These are phyloP conservation scores for Anagrus nilaparvatae DNA, from an alignment of 1,140 invertebrate genomes.

Conservation along the genomic window DNA sequence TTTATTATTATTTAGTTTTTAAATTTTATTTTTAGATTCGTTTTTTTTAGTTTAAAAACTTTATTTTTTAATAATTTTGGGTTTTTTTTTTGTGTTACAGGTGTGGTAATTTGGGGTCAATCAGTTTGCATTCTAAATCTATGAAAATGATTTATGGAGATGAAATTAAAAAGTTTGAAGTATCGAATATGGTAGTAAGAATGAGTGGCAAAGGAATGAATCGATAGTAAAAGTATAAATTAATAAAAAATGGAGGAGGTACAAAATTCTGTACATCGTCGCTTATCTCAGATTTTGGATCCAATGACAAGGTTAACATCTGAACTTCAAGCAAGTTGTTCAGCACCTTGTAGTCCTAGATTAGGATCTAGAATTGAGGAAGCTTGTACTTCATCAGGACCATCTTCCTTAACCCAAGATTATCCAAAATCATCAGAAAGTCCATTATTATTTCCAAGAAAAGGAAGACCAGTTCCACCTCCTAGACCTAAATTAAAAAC, in stretches of 20 bases:
- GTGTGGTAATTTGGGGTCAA: no score
- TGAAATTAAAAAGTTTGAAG: no score
- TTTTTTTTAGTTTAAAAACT: no score
- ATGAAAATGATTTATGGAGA: no score
- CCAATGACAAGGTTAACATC: conserved; percentile 56
- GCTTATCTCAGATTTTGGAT: conserved; percentile 70
- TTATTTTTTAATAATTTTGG: no score
- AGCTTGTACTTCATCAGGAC: conserved; percentile 13
- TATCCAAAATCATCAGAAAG: no score
- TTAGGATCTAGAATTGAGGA: conserved; percentile 26
- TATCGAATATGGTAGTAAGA: background rate
- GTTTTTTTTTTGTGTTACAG: no score
- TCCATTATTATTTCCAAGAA: conserved; percentile 21
- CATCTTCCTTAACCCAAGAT: conserved; percentile 12
- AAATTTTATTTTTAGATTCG: no score
- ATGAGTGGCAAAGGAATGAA: background rate
- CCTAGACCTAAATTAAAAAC: no score
- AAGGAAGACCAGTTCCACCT: conserved; percentile 55
- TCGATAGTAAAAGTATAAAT: no score
- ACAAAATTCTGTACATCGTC: conserved; percentile 43
- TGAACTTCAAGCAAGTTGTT: conserved; percentile 43
- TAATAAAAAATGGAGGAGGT: conserved; percentile 35
- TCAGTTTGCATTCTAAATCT: no score
- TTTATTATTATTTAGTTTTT: no score
- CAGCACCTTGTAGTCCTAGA: conserved; percentile 39